Percentiles rank a stretch among this genome's conserved stretches.
Conservation (phyloP, 2,797 vertebrate species). For the Neomorphus geoffroyi region DNA sequence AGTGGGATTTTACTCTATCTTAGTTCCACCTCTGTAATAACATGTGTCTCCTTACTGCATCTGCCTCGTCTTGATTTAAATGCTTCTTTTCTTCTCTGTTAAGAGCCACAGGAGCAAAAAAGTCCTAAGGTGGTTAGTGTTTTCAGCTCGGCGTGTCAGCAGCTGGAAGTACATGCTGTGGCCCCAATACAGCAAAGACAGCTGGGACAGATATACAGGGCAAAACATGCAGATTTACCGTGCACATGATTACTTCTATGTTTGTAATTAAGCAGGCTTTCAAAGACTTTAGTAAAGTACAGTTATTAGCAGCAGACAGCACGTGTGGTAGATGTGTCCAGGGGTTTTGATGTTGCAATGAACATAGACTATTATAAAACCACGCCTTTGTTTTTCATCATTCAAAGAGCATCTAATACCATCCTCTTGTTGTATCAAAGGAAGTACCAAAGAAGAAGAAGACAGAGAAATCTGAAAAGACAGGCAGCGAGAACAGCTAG, state of each 20-base stretch:
- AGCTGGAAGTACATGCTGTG: not conserved
- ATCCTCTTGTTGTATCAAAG: not conserved
- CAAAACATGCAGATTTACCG: not conserved
- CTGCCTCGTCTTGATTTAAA: slow-evolving; percentile 26
- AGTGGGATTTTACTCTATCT: slow-evolving; percentile 65
- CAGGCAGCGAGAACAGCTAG: not conserved
- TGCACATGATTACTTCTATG: not conserved
- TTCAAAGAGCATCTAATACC: not conserved
- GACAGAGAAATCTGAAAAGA: not conserved
- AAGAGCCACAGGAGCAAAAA: not conserved
- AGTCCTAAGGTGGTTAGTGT: not conserved
- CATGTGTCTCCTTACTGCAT: not conserved
- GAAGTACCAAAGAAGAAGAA: not conserved
- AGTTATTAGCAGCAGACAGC: not conserved
- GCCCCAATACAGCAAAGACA: not conserved
- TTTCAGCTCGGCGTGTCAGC: not conserved
- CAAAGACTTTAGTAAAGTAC: not conserved
- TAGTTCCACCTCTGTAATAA: slow-evolving; percentile 15
- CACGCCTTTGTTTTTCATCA: not conserved
- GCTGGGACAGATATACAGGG: not conserved
- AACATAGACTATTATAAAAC: not conserved
- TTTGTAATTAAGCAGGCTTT: not conserved
- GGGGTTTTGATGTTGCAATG: not conserved
- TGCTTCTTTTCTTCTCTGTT: not conserved
- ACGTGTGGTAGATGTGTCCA: not conserved